These are phyloP conservation scores for Mylabris sibirica DNA, from an alignment of 2,888 invertebrate genomes.

Conservation along the genomic window DNA sequence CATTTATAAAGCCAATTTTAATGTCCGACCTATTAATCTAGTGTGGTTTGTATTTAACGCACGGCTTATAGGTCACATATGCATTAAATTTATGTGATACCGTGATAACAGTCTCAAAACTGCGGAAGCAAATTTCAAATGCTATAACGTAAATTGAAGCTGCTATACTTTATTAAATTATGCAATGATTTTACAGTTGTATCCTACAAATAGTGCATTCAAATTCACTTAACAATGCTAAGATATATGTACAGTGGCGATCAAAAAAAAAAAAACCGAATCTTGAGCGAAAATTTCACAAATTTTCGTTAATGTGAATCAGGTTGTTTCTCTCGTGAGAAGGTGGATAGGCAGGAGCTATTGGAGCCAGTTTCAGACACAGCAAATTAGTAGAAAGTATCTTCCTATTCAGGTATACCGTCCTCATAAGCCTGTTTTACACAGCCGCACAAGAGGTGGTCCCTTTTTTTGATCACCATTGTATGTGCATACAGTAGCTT, in stretches of 20 bases:
- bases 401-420: too few species aligned
- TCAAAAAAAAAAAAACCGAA: too few species aligned
- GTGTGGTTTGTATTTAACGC: slow-evolving; percentile 15
- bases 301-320: too few species aligned
- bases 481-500: slow-evolving; percentile 20
- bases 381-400: too few species aligned
- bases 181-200: slow-evolving; percentile 17
- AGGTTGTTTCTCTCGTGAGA: too few species aligned
- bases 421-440: too few species aligned
- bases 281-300: too few species aligned
- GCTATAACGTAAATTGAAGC: slow-evolving; percentile 31
- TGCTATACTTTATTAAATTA: slow-evolving; percentile 23
- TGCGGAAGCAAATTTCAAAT: slow-evolving; percentile 30
- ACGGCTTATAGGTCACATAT: neutral
- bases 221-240: slow-evolving; percentile 32
- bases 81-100: slow-evolving; percentile 3
- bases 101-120: slow-evolving; percentile 15
- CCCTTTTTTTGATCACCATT: too few species aligned
- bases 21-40: too few species aligned
- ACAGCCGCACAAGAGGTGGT: too few species aligned
- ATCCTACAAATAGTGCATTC: slow-evolving; percentile 24
- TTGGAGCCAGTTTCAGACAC: too few species aligned
- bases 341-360: too few species aligned
- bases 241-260: slow-evolving; percentile 20
- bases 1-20: neutral